phyloP scores from a whole-genome alignment of 92 coral and sea anemone species.

The Plumapathes pennacea region DNA sequence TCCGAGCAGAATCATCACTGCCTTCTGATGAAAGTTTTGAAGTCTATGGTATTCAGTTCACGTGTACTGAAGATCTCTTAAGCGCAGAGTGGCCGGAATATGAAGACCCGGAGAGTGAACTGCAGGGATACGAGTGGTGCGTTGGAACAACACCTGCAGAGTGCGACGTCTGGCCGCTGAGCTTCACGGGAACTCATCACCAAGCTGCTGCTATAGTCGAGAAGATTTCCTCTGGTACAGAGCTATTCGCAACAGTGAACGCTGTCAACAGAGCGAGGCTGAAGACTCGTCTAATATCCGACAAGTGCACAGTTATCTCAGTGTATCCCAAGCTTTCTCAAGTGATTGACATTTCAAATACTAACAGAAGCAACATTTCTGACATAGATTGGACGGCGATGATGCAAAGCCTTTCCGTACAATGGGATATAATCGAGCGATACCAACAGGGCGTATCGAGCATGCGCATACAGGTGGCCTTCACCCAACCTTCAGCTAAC shows the following conservation, averaged over 20 bases:
- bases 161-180: slow-evolving; percentile 66
- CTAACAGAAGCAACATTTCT: slow-evolving; percentile 27
- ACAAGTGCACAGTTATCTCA: slow-evolving; percentile 44
- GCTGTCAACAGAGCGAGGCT: slow-evolving; percentile 73
- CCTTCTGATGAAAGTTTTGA: background rate
- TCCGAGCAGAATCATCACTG: background rate
- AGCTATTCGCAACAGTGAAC: slow-evolving; percentile 64
- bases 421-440: slow-evolving; percentile 69
- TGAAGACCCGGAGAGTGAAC: slow-evolving; percentile 73
- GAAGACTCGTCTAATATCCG: slow-evolving; percentile 48
- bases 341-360: slow-evolving; percentile 49
- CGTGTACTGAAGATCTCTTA: slow-evolving; percentile 67
- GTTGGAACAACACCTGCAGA: slow-evolving; percentile 69
- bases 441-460: slow-evolving; percentile 61
- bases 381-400: slow-evolving; percentile 89
- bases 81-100: slow-evolving; percentile 81
- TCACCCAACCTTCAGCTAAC: slow-evolving; percentile 62
- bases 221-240: slow-evolving; percentile 54
- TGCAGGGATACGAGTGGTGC: slow-evolving; percentile 69
- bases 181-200: slow-evolving; percentile 16
- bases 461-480: slow-evolving; percentile 78
- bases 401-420: slow-evolving; percentile 63
- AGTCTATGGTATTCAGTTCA: slow-evolving; percentile 29
- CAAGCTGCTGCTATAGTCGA: slow-evolving; percentile 53
- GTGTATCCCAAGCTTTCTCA: slow-evolving; percentile 60